phyloP scores from a whole-genome alignment of 2,888 invertebrate species.

The Sinohyriopsis cumingii region DNA sequence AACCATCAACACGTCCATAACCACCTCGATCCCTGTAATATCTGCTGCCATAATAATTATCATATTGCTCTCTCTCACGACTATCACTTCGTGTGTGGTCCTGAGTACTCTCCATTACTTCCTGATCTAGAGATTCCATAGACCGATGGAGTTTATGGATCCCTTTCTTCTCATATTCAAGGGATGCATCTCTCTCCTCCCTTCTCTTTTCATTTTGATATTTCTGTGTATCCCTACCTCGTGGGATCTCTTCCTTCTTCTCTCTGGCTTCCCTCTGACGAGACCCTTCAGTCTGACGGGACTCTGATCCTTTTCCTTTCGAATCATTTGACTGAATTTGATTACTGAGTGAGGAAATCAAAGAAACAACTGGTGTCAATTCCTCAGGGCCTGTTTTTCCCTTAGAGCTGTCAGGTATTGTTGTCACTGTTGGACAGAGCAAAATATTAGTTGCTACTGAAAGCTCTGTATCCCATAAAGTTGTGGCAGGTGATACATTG shows the following conservation, averaged over 20 bases:
- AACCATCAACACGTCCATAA: constrained; percentile 31
- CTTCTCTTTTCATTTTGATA: constrained; percentile 23
- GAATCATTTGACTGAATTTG: constrained; percentile 30
- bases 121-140: background rate
- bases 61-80: constrained; percentile 15
- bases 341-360: constrained; percentile 44
- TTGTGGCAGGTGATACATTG: constrained; percentile 66
- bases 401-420: constrained; percentile 6
- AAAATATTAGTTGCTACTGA: constrained; percentile 50
- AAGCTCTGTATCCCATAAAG: constrained; percentile 63
- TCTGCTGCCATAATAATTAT: too few relatives aligned
- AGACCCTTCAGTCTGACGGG: constrained; percentile 3
- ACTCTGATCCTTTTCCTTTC: constrained; percentile 7
- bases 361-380: constrained; percentile 33
- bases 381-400: constrained; percentile 18
- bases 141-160: constrained; percentile 2
- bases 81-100: constrained; percentile 18
- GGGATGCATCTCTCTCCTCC: constrained; percentile 12
- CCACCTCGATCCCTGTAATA: constrained; percentile 18
- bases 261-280: constrained; percentile 1
- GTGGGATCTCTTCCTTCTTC: constrained; percentile 4
- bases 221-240: constrained; percentile 13
- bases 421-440: constrained; percentile 40
- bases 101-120: background rate
- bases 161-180: constrained; percentile 7